A percentile compares a stretch with the other conserved stretches of the same genome.
These are phyloP conservation scores for Hippocampus mohnikei DNA, from an alignment of 2,113 vertebrate genomes.

Conservation along the genomic window DNA sequence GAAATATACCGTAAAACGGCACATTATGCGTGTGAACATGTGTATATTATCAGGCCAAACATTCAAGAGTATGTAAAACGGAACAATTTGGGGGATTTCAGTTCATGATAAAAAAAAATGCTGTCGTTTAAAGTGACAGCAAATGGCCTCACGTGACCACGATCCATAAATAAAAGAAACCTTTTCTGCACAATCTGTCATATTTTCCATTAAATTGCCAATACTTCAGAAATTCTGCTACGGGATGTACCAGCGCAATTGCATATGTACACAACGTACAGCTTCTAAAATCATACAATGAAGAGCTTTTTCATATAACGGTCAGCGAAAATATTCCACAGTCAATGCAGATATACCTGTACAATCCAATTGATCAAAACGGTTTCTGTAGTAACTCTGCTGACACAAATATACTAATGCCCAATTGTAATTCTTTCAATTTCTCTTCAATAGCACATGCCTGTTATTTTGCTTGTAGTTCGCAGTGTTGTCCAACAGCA, in stretches of 20 bases:
- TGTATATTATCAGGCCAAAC: too few relatives aligned
- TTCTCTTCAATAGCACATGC: not conserved
- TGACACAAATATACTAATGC: not conserved
- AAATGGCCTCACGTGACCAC: too few relatives aligned
- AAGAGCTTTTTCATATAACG: not conserved
- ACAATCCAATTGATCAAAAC: not conserved
- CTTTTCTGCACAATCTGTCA: not conserved
- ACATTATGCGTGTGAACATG: too few relatives aligned
- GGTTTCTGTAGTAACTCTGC: not conserved
- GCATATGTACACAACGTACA: not conserved
- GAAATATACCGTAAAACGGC: too few relatives aligned
- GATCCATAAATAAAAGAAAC: too few relatives aligned
- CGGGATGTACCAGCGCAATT: not conserved
- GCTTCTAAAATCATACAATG: not conserved
- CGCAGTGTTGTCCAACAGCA: not conserved
- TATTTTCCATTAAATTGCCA: not conserved
- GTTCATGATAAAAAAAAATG: too few relatives aligned
- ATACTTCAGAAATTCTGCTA: not conserved
- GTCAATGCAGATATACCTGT: not conserved
- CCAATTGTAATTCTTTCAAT: not conserved
- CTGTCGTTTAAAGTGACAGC: not conserved
- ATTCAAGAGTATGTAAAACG: too few relatives aligned
- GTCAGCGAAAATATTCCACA: not conserved
- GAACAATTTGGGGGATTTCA: too few relatives aligned
- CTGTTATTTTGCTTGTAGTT: not conserved